A percentile compares a stretch with the other conserved stretches of the same genome.
phyloP scores from a whole-genome alignment of 2,113 vertebrate genomes.

The Erythrolamprus reginae region DNA sequence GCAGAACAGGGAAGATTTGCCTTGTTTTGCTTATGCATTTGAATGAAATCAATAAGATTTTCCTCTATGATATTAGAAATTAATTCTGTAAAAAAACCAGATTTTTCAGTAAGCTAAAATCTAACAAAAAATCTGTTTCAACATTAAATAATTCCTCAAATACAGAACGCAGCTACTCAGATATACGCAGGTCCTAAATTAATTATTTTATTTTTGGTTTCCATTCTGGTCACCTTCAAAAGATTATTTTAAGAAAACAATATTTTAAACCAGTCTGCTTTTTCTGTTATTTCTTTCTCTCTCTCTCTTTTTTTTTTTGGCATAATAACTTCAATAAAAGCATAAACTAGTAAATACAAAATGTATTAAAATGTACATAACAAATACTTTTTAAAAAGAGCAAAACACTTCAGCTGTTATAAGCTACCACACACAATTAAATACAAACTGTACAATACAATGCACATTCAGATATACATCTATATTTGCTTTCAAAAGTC shows the following conservation, averaged over 20 bases:
- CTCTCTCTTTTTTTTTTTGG: constrained; percentile 43
- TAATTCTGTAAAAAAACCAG: constrained; percentile 4
- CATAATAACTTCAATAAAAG: constrained; percentile 70
- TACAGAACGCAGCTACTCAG: constrained; percentile 16
- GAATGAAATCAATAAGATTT: background rate
- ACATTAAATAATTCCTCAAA: constrained; percentile 20
- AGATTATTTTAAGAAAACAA: background rate
- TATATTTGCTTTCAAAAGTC: constrained; percentile 69
- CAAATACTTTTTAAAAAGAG: constrained; percentile 79
- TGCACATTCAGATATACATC: constrained; percentile 84
- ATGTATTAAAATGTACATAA: constrained; percentile 99
- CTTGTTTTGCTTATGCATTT: background rate
- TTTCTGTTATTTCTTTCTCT: background rate
- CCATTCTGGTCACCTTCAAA: background rate
- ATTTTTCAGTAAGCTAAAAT: background rate
- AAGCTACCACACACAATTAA: constrained; percentile 78
- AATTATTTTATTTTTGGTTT: constrained; percentile 5
- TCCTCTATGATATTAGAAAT: background rate
- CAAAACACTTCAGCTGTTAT: constrained; percentile 77
- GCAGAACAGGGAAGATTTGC: background rate
- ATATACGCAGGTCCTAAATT: constrained; percentile 27
- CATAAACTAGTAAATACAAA: constrained; percentile 90
- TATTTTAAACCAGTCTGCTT: constrained; percentile 26
- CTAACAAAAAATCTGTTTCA: constrained; percentile 11
- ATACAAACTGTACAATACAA: constrained; percentile 83